Evolutionary conservation across 2,888 invertebrate genomes (phyloP).

Genomic region (Graphium colonna): DNA sequence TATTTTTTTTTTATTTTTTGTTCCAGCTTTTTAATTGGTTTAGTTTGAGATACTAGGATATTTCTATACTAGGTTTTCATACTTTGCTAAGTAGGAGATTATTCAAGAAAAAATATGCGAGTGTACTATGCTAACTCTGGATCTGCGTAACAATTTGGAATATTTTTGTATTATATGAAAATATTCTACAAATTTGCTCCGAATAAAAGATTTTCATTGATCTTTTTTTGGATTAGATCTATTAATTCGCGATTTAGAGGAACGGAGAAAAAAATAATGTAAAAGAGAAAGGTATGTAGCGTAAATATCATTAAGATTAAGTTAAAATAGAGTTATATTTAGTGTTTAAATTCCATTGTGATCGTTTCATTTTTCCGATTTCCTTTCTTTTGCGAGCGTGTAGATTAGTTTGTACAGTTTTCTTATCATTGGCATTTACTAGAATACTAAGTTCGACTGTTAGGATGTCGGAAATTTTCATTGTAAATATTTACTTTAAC

Average conservation of each 20-base stretch:
- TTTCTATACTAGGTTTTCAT: background rate
- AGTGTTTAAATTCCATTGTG: slow-evolving; percentile 11
- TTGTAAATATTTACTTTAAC: slow-evolving; percentile 14
- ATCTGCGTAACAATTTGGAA: background rate
- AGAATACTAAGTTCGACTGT: slow-evolving; percentile 1
- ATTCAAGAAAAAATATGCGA: too few species aligned
- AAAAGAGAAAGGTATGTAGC: slow-evolving; percentile 14
- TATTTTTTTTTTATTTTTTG: slow-evolving; percentile 15
- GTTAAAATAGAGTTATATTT: slow-evolving; percentile 1
- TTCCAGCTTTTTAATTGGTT: slow-evolving; percentile 9
- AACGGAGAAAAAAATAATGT: background rate
- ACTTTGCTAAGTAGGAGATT: background rate
- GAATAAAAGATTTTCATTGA: background rate
- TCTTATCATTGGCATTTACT: slow-evolving; percentile 20
- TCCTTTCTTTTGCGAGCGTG: slow-evolving; percentile 13
- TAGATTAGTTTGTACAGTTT: slow-evolving; percentile 3
- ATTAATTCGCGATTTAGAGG: too few species aligned
- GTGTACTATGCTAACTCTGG: background rate
- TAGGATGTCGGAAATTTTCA: slow-evolving; percentile 25
- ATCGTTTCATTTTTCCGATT: slow-evolving; percentile 14
- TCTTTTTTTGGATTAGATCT: too few species aligned
- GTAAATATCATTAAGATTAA: slow-evolving; percentile 6
- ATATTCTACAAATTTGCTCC: too few species aligned
- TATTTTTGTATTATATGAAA: too few species aligned
- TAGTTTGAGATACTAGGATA: slow-evolving; percentile 1